These are phyloP conservation scores for Vireo altiloquus DNA, from an alignment of 2,113 vertebrate genomes.

Conservation along the genomic window DNA sequence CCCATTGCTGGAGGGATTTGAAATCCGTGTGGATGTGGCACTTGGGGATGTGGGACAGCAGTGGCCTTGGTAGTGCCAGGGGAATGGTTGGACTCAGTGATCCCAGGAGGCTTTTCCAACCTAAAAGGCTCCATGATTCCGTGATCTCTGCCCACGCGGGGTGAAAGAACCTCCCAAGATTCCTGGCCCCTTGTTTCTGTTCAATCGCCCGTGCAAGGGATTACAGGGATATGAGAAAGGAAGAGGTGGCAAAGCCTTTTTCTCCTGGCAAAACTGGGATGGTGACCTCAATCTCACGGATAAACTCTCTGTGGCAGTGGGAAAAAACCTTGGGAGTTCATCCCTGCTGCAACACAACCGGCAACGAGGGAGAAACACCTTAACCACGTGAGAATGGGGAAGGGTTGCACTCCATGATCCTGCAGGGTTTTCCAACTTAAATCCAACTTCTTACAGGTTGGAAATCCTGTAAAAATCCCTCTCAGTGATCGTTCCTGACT, in stretches of 20 bases:
- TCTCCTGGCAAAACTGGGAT: not conserved
- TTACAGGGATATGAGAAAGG: not conserved
- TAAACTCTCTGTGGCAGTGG: not conserved
- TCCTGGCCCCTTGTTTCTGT: not conserved
- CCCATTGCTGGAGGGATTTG: not conserved
- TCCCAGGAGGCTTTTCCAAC: not conserved
- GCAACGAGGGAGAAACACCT: not conserved
- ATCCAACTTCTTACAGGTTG: too few relatives aligned
- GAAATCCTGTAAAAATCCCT: not conserved
- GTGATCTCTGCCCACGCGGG: not conserved
- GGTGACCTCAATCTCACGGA: not conserved
- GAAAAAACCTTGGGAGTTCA: not conserved
- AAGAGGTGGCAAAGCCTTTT: not conserved
- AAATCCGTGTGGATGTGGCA: not conserved
- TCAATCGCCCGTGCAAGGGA: accelerated
- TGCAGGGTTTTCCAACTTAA: not conserved
- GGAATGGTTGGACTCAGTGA: not conserved
- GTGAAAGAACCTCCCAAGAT: not conserved
- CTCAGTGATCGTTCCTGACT: not conserved
- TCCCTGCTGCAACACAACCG: not conserved
- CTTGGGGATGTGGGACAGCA: not conserved
- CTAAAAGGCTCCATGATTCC: not conserved
- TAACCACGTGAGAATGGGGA: accelerated
- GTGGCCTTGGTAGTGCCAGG: too few relatives aligned
- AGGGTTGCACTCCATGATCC: not conserved